Evolutionary conservation across 1,140 invertebrate genomes (phyloP).

Genomic region (Listronotus bonariensis): DNA sequence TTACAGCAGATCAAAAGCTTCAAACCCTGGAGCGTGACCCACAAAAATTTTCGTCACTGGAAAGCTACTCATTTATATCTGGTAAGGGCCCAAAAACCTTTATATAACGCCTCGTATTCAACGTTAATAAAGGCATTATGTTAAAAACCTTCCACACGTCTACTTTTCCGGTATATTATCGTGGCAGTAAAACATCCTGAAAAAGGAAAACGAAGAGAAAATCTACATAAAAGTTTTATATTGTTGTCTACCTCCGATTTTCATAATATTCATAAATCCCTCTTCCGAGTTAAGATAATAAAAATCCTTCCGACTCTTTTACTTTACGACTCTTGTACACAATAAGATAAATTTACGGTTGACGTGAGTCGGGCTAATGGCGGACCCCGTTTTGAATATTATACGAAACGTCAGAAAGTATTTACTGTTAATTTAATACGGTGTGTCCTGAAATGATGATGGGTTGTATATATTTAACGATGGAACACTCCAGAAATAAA

Average conservation of each 20-base stretch:
- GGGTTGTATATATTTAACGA: too few species aligned
- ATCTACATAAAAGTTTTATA: constrained; percentile 15
- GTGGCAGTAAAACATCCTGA: constrained; percentile 6
- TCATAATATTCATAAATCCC: constrained; percentile 18
- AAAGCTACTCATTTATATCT: too few species aligned
- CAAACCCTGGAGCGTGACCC: too few species aligned
- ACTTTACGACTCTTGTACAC: constrained; percentile 8
- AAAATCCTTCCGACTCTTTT: constrained; percentile 8
- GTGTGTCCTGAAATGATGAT: too few species aligned
- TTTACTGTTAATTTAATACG: too few species aligned
- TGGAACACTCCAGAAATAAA: too few species aligned
- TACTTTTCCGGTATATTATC: constrained; percentile 15
- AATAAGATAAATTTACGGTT: constrained; percentile 6
- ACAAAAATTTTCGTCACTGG: too few species aligned
- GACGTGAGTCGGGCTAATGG: not conserved
- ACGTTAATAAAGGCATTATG: constrained; percentile 12
- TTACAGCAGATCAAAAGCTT: too few species aligned
- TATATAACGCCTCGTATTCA: too few species aligned
- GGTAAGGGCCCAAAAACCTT: too few species aligned
- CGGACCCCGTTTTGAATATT: too few species aligned
- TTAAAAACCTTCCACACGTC: constrained; percentile 9
- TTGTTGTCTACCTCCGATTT: constrained; percentile 20
- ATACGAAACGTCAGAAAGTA: too few species aligned
- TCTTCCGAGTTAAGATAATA: constrained; percentile 5
- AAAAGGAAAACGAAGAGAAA: constrained; percentile 8